Evolutionary conservation across 2,888 invertebrate species (phyloP), one percentile per base, ranked within the genome.

Genomic region (Troilus luridus): DNA sequence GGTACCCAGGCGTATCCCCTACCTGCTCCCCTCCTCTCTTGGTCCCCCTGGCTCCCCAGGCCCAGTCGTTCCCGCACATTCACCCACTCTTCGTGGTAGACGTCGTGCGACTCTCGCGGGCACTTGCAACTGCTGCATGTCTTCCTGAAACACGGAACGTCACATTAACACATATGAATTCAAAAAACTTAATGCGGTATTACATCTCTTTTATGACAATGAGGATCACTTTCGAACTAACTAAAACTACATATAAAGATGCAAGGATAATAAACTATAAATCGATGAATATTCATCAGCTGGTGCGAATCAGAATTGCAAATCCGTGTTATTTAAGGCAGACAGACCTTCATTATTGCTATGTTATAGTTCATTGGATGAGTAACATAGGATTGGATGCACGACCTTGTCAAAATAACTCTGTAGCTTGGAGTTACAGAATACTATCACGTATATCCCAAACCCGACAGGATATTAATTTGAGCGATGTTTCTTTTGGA

Each of bases 81-180:
- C 93, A 97, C 96, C 95, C 97, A 96, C 95, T 98, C 97, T 94
- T 97, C 97, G 94, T 98, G 98, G 94, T 97, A 97, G 92, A 98
- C 96, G 93, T 98, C 98, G 95, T 99, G 99, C 91, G 96, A 96
- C 93, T 98, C 97, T 89, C 98, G 96, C 60, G 98, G 96, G 94
- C 98, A 99, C 94, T 98, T 98, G 95, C 99, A 99, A 92, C 97
- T 97, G 94, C 96, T 97, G 95, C 98, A 99, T 91, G 98, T 98
- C 95, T 98, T 98, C 94, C 98, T 99, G 96, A 54, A 88, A 88
- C n/a, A 85, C 0, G n/a, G 5, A 0, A 27, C 17, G 7, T 41
- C 72, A 41, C 72, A 41, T 77, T 8, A 77, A 17, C 17, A 77
- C 41, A 19, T 14, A 67, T 24, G 14, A 41, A 27, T 41, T 14